Evolutionary conservation across 1,140 invertebrate genomes (phyloP), one percentile per base, ranked within the genome.

Genomic region (Notospermus geniculatus): DNA sequence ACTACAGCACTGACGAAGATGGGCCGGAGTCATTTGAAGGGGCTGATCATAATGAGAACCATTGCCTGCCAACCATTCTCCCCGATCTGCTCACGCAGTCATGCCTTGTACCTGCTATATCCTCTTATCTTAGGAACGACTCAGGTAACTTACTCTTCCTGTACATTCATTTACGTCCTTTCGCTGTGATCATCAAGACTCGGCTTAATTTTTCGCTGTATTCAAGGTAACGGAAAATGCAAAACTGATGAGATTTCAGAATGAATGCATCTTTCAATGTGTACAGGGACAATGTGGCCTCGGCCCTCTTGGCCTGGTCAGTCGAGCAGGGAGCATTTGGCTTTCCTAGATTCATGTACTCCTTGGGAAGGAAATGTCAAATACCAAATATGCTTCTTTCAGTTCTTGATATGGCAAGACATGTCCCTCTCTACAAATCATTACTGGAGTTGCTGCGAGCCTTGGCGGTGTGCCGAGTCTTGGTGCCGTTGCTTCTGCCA

Each of bases 391-490:
- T n/a, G n/a, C n/a, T n/a, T n/a, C n/a, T n/a, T n/a, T n/a, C 74
- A 82, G 93, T 96, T 54, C 79, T 97, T 71, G 94, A 97, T 78
- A 95, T 97, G 90, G 92, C 93, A 5, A 86, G 93, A 13, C 93
- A 96, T 79, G 93, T 95, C 76, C 92, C 92, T 7, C 83, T 96
- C 50, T 96, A 96, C 81, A 86, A 90, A 74, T 88, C 91, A 29
- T 87, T 95, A 61, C 79, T 95, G 60, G 87, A 90, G 70, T 80
- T 93, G 46, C 83, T 95, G 53, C 85, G 92, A 63, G 90, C 91
- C 2, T 84, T 95, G 66, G 88, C 91, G 9, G 82, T 87, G 2
- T 89, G 86, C 53, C 83, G 82, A 36, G 85, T 87, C 67, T 75
- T 92, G 54, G 85, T 88, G 0, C 83, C 86, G 27, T 73, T 92